Percentiles rank a stretch among this genome's conserved stretches.
Conservation (phyloP, 2,113 vertebrate species). For the Oryzias curvinotus region DNA sequence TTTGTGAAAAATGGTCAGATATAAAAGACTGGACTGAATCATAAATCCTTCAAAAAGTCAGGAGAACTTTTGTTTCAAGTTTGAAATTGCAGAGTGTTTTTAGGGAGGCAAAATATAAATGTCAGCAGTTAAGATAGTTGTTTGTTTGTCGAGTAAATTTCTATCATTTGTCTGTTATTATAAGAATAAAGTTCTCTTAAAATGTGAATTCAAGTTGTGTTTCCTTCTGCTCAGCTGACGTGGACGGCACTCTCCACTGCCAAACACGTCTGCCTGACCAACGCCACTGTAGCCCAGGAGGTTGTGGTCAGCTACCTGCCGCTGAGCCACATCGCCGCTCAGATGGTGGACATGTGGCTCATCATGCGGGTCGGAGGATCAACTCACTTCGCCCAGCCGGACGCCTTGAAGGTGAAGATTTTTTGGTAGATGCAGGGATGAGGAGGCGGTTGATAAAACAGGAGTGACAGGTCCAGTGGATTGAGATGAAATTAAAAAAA, state of each 20-base stretch:
- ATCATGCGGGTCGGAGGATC: constrained; percentile 78
- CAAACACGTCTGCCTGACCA: constrained; percentile 41
- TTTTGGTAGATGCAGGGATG: background rate
- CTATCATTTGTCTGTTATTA: no score
- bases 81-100: no score
- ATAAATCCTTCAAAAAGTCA: no score
- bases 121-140: no score
- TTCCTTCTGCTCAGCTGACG: constrained; percentile 77
- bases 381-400: constrained; percentile 87
- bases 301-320: constrained; percentile 90
- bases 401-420: constrained; percentile 86
- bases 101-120: no score
- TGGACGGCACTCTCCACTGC: constrained; percentile 76
- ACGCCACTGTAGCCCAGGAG: constrained; percentile 75
- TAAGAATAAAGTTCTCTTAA: no score
- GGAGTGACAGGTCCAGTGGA: background rate
- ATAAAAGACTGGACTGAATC: no score
- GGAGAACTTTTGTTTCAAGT: no score
- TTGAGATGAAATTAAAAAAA: no score
- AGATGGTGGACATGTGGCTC: constrained; percentile 92
- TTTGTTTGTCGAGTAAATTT: no score
- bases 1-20: no score
- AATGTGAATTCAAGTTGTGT: no score
- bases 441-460: background rate
- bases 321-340: constrained; percentile 90